These are phyloP conservation scores for Carcharodon carcharias DNA, from an alignment of 2,797 vertebrate genomes.

Conservation along the genomic window DNA sequence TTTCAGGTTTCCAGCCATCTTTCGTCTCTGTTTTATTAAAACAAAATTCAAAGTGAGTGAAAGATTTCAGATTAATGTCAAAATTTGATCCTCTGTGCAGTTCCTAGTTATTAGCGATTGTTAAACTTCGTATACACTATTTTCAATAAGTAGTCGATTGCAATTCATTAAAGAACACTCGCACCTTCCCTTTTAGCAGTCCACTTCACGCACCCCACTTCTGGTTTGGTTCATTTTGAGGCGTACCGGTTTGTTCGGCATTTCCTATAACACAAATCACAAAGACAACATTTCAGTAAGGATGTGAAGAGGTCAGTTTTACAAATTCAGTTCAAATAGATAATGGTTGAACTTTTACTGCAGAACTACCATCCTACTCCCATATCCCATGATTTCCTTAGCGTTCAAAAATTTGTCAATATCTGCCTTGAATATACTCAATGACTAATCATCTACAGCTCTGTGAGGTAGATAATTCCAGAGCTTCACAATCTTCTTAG, in stretches of 20 bases:
- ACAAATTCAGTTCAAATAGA: neutral
- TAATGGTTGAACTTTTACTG: neutral
- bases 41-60: slow-evolving; percentile 4
- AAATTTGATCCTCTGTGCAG: neutral
- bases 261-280: slow-evolving; percentile 13
- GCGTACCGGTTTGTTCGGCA: neutral
- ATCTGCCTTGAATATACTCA: neutral
- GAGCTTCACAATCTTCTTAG: neutral
- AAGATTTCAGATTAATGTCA: neutral
- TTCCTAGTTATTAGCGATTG: neutral
- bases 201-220: neutral
- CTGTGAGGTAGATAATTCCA: neutral
- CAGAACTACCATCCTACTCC: neutral
- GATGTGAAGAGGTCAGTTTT: neutral
- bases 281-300: neutral
- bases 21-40: neutral
- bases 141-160: neutral
- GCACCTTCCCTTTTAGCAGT: neutral
- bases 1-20: neutral
- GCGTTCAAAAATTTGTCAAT: neutral
- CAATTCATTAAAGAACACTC: neutral
- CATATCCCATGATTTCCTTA: neutral
- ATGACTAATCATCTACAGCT: neutral
- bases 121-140: neutral
- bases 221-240: neutral